Evolutionary conservation across 2,888 invertebrate genomes (phyloP).

Genomic region (Napeogenes inachia): DNA sequence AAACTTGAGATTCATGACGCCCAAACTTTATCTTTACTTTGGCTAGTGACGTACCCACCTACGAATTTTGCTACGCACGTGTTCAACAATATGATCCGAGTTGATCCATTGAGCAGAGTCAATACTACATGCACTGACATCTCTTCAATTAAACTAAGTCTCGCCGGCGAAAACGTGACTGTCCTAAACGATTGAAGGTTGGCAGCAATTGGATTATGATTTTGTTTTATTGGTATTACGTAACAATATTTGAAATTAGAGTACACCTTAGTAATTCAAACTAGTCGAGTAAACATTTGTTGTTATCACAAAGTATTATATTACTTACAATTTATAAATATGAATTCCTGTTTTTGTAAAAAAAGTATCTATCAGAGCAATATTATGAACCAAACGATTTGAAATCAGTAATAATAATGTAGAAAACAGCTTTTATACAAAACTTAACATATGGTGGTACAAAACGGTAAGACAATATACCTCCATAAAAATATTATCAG

Average conservation of each 20-base stretch:
- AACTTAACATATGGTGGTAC: no score
- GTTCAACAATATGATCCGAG: conserved; percentile 4
- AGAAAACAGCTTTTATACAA: no score
- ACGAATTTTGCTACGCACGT: conserved; percentile 16
- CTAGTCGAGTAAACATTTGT: no score
- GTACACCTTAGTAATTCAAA: no score
- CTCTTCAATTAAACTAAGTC: conserved; percentile 13
- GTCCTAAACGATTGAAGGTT: conserved; percentile 11
- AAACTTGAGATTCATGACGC: conserved; percentile 26
- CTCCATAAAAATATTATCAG: no score
- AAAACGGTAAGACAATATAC: no score
- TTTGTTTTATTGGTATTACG: conserved; percentile 4
- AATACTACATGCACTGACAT: conserved; percentile 6
- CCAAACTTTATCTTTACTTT: conserved; percentile 19
- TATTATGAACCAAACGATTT: no score
- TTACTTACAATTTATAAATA: no score
- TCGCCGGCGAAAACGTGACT: conserved; percentile 20
- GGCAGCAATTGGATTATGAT: neutral
- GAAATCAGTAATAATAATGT: no score
- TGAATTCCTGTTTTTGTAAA: no score
- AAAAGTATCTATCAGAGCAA: no score
- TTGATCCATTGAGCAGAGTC: conserved; percentile 11
- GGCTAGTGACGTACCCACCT: conserved; percentile 17
- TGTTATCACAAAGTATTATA: no score
- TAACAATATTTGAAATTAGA: neutral